phyloP scores from a whole-genome alignment of 2,888 invertebrate genomes.

The Melolontha melolontha region DNA sequence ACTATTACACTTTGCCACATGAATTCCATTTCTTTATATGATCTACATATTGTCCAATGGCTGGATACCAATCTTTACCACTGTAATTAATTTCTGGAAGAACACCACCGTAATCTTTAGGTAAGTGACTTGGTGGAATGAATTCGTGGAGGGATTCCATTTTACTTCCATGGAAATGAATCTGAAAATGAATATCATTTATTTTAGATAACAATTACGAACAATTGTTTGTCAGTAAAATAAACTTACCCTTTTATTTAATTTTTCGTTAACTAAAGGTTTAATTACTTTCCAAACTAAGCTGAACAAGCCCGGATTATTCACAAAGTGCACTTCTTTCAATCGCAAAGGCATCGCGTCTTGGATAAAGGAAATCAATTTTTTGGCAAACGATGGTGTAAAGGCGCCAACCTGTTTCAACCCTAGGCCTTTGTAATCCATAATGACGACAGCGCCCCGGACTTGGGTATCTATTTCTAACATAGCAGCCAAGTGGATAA shows the following conservation, averaged over 20 bases:
- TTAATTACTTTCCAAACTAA: conserved; percentile 88
- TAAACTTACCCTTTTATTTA: conserved; percentile 77
- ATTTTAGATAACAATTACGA: too few species aligned
- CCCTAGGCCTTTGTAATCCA: conserved; percentile 84
- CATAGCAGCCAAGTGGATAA: conserved; percentile 84
- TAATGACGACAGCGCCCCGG: conserved; percentile 81
- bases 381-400: conserved; percentile 80
- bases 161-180: conserved; percentile 87
- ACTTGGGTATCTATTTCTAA: conserved; percentile 83
- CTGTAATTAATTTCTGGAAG: conserved; percentile 81
- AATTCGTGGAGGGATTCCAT: conserved; percentile 83
- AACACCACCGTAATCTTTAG: conserved; percentile 81
- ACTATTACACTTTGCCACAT: conserved; percentile 66
- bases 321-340: conserved; percentile 88
- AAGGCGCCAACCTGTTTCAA: conserved; percentile 79
- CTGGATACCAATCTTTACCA: conserved; percentile 82
- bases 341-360: conserved; percentile 87
- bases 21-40: conserved; percentile 77
- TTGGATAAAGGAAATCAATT: conserved; percentile 84
- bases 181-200: conserved; percentile 68
- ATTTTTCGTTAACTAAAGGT: conserved; percentile 83
- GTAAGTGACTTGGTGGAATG: conserved; percentile 76
- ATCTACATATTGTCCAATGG: conserved; percentile 73
- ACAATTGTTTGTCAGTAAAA: too few species aligned
- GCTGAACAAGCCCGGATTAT: conserved; percentile 86